phyloP scores from a whole-genome alignment of 1,140 invertebrate species.

The Monomorium pharaonis region DNA sequence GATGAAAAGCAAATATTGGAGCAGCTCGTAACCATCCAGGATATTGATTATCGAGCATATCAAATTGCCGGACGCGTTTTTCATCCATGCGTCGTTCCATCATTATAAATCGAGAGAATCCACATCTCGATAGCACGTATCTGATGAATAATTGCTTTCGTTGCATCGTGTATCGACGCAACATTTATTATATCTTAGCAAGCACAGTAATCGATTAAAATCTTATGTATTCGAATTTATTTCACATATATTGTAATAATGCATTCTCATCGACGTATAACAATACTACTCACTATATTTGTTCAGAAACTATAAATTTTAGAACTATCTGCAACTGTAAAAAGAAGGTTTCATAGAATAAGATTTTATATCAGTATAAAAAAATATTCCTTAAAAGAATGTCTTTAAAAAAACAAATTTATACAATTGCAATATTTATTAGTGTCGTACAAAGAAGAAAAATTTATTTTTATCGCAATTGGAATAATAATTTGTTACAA shows the following conservation, averaged over 20 bases:
- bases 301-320: background rate
- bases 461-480: background rate
- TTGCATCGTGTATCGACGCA: background rate
- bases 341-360: background rate
- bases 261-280: background rate
- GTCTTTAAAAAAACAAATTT: background rate
- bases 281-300: background rate
- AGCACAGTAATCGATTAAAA: background rate
- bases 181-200: background rate
- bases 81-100: background rate
- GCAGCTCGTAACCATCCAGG: slow-evolving; percentile 24
- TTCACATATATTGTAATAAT: background rate
- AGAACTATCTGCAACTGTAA: background rate
- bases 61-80: slow-evolving; percentile 57
- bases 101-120: slow-evolving; percentile 27
- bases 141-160: slow-evolving; percentile 20
- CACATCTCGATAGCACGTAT: background rate
- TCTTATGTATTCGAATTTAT: background rate
- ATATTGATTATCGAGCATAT: slow-evolving; percentile 59
- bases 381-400: background rate
- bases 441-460: background rate
- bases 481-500: background rate
- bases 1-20: slow-evolving; percentile 59
- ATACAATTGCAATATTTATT: background rate
- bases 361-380: background rate